Percentiles rank a stretch among this genome's conserved stretches.
Evolutionary conservation across 2,888 invertebrate species (phyloP).

Genomic region (Carterocephalus palaemon): DNA sequence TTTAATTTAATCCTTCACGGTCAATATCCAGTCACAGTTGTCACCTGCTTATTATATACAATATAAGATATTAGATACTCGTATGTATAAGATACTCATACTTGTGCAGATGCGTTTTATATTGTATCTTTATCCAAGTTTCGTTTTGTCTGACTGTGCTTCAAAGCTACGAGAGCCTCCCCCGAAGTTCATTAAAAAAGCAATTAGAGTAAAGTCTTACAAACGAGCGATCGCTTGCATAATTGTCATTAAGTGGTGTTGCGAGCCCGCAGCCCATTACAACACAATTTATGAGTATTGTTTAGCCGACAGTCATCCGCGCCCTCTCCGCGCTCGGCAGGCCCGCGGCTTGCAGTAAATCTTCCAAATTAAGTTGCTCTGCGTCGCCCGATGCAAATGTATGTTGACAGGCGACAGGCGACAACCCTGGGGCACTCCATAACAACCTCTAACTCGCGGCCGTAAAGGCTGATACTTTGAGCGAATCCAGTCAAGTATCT

Average conservation of each 20-base stretch:
- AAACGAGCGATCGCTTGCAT: neutral
- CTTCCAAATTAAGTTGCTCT: conserved; percentile 40
- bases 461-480: conserved; percentile 16
- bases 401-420: conserved; percentile 34
- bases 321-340: conserved; percentile 2
- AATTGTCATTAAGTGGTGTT: conserved; percentile 2
- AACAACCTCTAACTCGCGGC: conserved; percentile 9
- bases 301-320: conserved; percentile 12
- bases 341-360: conserved; percentile 33
- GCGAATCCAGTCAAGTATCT: conserved; percentile 2
- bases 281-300: conserved; percentile 20
- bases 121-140: no score
- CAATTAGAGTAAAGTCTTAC: no score
- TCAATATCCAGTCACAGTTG: no score
- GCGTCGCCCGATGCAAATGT: conserved; percentile 39
- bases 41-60: no score
- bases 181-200: no score
- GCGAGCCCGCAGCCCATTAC: conserved; percentile 4
- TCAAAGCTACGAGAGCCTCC: no score
- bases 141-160: no score
- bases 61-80: no score
- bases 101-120: no score
- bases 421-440: conserved; percentile 25
- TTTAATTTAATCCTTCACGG: no score
- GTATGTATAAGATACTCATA: no score